These are phyloP conservation scores for Drosophila kohkoa DNA, from an alignment of 1,140 invertebrate species.

Conservation along the genomic window DNA sequence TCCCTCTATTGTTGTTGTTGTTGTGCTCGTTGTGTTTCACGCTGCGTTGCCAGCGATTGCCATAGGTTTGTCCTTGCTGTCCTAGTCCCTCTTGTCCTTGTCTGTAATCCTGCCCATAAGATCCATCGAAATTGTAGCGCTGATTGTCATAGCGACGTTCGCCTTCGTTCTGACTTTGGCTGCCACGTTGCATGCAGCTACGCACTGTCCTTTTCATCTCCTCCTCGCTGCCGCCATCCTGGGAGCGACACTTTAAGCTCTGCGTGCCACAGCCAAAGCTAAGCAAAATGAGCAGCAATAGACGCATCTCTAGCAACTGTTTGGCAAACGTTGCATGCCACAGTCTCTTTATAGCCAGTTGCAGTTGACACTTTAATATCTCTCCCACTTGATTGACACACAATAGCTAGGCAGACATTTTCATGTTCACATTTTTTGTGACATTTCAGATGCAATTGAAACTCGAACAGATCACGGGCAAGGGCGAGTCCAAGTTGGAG, in stretches of 20 bases:
- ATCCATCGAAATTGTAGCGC: conserved; percentile 30
- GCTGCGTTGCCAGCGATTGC: conserved; percentile 44
- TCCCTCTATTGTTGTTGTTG: conserved; percentile 51
- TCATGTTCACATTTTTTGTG: conserved; percentile 1
- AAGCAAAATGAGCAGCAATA: conserved; percentile 35
- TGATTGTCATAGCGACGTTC: conserved; percentile 37
- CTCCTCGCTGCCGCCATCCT: conserved; percentile 85
- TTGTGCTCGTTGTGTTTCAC: conserved; percentile 43
- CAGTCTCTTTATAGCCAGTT: conserved; percentile 51
- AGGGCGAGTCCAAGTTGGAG: conserved; percentile 76
- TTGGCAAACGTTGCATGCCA: not conserved
- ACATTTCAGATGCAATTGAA: conserved; percentile 77
- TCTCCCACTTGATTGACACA: conserved; percentile 53
- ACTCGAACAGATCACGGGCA: conserved; percentile 73
- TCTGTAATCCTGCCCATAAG: conserved; percentile 42
- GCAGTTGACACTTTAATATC: conserved; percentile 26
- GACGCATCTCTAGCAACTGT: conserved; percentile 52
- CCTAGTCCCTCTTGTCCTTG: conserved; percentile 24
- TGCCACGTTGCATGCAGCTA: conserved; percentile 69
- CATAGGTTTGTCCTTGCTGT: conserved; percentile 36
- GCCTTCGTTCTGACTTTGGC: not conserved
- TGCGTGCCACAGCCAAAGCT: conserved; percentile 14
- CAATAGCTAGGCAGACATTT: conserved; percentile 40
- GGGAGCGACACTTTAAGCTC: conserved; percentile 85
- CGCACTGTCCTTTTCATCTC: conserved; percentile 81